These are phyloP conservation scores for Craterocephalus amniculus DNA, from an alignment of 2,797 vertebrate species.

Conservation along the genomic window DNA sequence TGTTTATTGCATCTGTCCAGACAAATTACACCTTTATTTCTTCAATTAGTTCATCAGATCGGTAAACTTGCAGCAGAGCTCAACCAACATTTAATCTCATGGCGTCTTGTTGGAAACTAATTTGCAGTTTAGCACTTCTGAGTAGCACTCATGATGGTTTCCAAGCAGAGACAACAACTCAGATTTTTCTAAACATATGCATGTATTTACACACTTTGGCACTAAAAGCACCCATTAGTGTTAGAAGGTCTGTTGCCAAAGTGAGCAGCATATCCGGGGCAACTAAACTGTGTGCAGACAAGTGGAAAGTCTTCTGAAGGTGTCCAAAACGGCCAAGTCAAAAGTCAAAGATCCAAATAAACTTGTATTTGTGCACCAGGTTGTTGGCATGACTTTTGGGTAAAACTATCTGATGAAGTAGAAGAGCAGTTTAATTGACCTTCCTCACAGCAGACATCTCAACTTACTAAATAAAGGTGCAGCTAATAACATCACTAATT, in stretches of 20 bases:
- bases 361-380: not conserved
- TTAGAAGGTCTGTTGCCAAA: not conserved
- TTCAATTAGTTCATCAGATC: not conserved
- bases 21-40: not conserved
- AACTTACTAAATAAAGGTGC: conserved; percentile 41
- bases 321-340: not conserved
- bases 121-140: not conserved
- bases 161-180: not conserved
- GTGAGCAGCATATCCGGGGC: not conserved
- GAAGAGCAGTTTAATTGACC: conserved; percentile 33
- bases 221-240: conserved; percentile 1
- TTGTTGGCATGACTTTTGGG: not conserved
- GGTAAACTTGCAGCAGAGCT: not conserved
- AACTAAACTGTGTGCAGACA: not conserved
- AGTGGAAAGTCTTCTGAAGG: not conserved
- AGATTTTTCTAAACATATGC: not conserved
- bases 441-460: conserved; percentile 20
- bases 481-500: conserved; percentile 43
- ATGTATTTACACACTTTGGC: not conserved
- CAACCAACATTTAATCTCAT: conserved; percentile 1
- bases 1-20: conserved; percentile 6
- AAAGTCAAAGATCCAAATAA: not conserved
- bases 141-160: not conserved
- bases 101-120: not conserved
- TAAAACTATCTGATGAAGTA: conserved; percentile 17